phyloP scores from a whole-genome alignment of 2,888 invertebrate species.

The Atethmia centrago region DNA sequence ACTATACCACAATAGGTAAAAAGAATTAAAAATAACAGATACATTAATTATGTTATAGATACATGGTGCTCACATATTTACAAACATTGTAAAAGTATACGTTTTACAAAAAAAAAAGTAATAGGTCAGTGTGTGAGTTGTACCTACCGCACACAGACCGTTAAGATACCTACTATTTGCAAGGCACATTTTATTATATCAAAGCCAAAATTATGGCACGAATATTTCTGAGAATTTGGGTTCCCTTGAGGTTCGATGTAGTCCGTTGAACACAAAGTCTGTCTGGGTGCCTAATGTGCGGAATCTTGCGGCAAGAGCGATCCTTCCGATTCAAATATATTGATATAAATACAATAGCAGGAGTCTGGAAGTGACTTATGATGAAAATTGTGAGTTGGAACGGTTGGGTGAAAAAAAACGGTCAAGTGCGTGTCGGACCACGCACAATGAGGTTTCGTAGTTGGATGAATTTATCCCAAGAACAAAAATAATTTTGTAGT shows the following conservation, averaged over 20 bases:
- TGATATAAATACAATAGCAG: slow-evolving; percentile 22
- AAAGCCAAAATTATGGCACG: slow-evolving; percentile 23
- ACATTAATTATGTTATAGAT: no score
- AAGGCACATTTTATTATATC: slow-evolving; percentile 7
- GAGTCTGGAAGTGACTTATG: background rate
- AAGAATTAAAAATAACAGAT: no score
- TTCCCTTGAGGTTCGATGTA: slow-evolving; percentile 45
- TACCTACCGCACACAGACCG: background rate
- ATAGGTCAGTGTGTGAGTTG: no score
- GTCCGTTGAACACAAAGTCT: slow-evolving; percentile 52
- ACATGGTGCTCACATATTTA: no score
- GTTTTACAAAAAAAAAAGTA: no score
- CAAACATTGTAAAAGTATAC: no score
- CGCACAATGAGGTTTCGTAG: no score
- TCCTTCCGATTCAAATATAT: slow-evolving; percentile 64
- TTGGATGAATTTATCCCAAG: no score
- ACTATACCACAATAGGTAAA: no score
- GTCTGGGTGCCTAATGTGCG: slow-evolving; percentile 64
- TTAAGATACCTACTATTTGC: background rate
- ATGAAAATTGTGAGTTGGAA: background rate
- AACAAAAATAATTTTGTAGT: no score
- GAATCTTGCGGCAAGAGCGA: slow-evolving; percentile 60
- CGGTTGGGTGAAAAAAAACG: background rate
- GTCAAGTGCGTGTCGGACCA: no score
- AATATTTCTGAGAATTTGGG: slow-evolving; percentile 36